phyloP scores from a whole-genome alignment of 2,888 invertebrate species.

The Anorthoa munda region DNA sequence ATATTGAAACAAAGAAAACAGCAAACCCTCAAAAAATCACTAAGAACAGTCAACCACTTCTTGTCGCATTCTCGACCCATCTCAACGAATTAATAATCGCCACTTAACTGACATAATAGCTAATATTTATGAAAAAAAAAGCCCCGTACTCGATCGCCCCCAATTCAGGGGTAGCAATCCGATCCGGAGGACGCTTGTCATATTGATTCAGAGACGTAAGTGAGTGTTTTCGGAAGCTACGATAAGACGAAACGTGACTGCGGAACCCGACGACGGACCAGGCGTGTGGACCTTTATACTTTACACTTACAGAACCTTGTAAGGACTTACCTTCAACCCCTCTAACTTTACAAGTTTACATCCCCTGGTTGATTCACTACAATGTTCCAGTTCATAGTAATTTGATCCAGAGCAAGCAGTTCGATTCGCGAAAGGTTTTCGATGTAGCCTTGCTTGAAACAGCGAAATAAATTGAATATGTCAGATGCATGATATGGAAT shows the following conservation, averaged over 20 bases:
- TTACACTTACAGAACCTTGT: conserved; percentile 71
- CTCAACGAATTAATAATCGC: conserved; percentile 37
- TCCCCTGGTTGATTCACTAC: conserved; percentile 52
- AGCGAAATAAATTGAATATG: conserved; percentile 63
- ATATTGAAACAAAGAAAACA: background rate
- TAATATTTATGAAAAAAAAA: conserved; percentile 52
- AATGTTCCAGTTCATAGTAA: conserved; percentile 63
- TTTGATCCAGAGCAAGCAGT: conserved; percentile 53
- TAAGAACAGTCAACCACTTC: conserved; percentile 6
- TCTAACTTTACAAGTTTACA: background rate
- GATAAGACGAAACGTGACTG: conserved; percentile 86
- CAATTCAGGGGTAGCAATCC: conserved; percentile 80
- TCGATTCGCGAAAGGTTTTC: conserved; percentile 51
- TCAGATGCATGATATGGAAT: conserved; percentile 61
- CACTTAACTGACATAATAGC: conserved; percentile 32
- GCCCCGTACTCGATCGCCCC: conserved; percentile 69
- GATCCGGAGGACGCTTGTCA: conserved; percentile 82
- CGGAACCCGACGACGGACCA: conserved; percentile 76
- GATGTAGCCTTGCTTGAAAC: conserved; percentile 48
- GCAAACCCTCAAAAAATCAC: background rate
- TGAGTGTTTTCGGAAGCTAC: conserved; percentile 86
- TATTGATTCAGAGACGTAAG: conserved; percentile 85
- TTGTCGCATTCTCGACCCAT: background rate
- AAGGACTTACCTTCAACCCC: conserved; percentile 52
- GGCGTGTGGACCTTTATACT: conserved; percentile 78